Conservation (phyloP, 2,113 vertebrate species). For the Pontoporia blainvillei region DNA sequence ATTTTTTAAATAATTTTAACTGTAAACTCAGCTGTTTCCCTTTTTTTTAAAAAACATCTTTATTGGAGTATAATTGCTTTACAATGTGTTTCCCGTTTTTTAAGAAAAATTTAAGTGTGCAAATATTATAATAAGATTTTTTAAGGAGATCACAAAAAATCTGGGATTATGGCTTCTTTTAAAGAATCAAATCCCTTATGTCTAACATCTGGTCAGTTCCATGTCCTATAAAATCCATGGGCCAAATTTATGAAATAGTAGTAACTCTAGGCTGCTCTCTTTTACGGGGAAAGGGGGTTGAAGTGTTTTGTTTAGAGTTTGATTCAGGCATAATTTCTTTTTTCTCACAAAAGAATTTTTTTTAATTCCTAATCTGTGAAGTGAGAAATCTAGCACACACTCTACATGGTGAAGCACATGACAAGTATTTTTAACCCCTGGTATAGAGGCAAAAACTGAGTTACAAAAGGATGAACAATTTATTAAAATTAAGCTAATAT, state of each 20-base stretch:
- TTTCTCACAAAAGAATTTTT: background rate
- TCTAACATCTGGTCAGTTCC: background rate
- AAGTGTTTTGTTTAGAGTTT: background rate
- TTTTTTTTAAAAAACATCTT: too few relatives aligned
- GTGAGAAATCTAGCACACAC: background rate
- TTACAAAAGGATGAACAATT: background rate
- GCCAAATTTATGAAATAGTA: background rate
- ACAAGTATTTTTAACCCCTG: background rate
- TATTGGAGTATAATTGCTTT: too few relatives aligned
- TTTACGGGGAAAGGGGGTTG: too few relatives aligned
- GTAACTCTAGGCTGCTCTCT: background rate
- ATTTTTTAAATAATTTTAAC: background rate
- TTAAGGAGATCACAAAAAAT: background rate
- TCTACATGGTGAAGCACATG: background rate
- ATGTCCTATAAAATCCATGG: background rate
- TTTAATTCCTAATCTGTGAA: background rate
- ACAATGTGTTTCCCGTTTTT: background rate
- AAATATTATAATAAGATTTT: background rate
- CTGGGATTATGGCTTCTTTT: background rate
- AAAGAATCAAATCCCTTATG: background rate
- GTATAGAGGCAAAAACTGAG: background rate
- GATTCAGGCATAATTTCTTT: background rate
- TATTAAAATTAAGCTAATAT: background rate
- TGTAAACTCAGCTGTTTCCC: background rate
- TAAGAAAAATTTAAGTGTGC: background rate